These are phyloP conservation scores for Nasonovia ribisnigri DNA, from an alignment of 2,888 invertebrate species.

Conservation along the genomic window DNA sequence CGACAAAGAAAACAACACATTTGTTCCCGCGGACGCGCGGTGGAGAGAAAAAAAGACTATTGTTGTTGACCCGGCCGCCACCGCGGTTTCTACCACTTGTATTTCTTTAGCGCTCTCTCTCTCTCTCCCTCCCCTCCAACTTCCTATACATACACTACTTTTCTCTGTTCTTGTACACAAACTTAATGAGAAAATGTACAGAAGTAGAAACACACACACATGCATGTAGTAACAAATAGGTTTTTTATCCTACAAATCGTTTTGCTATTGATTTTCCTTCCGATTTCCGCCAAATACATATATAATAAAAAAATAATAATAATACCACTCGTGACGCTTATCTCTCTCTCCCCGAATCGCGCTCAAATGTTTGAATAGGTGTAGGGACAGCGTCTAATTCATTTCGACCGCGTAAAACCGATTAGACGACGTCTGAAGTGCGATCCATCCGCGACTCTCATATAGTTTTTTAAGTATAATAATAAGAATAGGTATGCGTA, in stretches of 20 bases:
- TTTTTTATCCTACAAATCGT: constrained; percentile 64
- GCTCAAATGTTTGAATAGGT: not conserved
- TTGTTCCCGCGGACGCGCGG: constrained; percentile 39
- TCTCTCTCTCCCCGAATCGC: not conserved
- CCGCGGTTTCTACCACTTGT: constrained; percentile 61
- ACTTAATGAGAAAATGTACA: constrained; percentile 62
- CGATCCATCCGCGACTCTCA: not conserved
- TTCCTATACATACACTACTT: not conserved
- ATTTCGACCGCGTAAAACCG: constrained; percentile 19
- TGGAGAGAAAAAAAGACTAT: constrained; percentile 31
- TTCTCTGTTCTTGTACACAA: constrained; percentile 44
- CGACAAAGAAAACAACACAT: constrained; percentile 65
- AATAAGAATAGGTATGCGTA: too few species aligned
- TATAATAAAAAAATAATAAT: constrained; percentile 10
- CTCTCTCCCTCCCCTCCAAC: not conserved
- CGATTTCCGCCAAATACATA: constrained; percentile 53
- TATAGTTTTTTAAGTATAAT: not conserved
- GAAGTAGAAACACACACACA: constrained; percentile 16
- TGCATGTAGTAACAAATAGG: constrained; percentile 52
- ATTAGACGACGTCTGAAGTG: not conserved
- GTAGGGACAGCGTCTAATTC: not conserved
- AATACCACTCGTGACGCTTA: constrained; percentile 13
- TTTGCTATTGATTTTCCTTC: constrained; percentile 63
- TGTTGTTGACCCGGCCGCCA: constrained; percentile 55
- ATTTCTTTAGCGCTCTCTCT: constrained; percentile 5